Base-by-base conservation (phyloP, 2,113 vertebrate species). In the Hippocampus comes region DNA sequence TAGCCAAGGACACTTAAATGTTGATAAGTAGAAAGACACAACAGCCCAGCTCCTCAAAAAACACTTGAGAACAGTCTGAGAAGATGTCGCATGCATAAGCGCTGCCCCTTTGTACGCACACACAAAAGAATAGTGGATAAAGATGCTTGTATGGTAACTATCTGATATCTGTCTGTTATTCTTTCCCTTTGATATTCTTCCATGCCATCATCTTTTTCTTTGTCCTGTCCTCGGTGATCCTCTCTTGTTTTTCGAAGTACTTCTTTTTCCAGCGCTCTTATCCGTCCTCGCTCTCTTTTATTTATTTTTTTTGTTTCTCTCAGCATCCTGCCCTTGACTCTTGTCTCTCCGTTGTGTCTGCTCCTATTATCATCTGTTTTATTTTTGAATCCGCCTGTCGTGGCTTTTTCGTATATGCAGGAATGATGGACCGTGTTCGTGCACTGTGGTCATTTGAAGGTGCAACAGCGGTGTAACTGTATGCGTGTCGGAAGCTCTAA, bases 11-110 rank as follows among this genome's bases (percentile, higher is more conserved):
- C 75, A 71, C 76, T 66, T 78, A 53, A 79, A 83, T 0, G 2
- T 70, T 81, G 85, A 88, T 87, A 85, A 86, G 82, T 85, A 64
- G 73, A 53, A 48, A 71, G 69, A 80, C 85, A 80, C 74, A 86
- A 82, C 76, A 88, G 71, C 27, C 9, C 20, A 56, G 69, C 72
- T 63, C 72, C 75, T 72, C 60, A 53, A 74, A 82, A 87, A 81
- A 38, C 38, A 14, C 83, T 77, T 86, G 82, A 79, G 76, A 80
- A 76, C 78, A 78, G 38, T 73, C 71, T 27, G 15, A 30, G 17
- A 2, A 75, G 59, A 57, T 41, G 51, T 84, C 78, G 72, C 73
- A 67, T 76, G 68, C 53, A 5, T 55, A 63, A 63, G 18, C 34
- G 34, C 34, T 38, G 34, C 34, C 38, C 61, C 43, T 46, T 41